A percentile compares a stretch with the other conserved stretches of the same genome.
Evolutionary conservation across 2,797 vertebrate genomes (phyloP).

Genomic region (Amphiprion clarkii): DNA sequence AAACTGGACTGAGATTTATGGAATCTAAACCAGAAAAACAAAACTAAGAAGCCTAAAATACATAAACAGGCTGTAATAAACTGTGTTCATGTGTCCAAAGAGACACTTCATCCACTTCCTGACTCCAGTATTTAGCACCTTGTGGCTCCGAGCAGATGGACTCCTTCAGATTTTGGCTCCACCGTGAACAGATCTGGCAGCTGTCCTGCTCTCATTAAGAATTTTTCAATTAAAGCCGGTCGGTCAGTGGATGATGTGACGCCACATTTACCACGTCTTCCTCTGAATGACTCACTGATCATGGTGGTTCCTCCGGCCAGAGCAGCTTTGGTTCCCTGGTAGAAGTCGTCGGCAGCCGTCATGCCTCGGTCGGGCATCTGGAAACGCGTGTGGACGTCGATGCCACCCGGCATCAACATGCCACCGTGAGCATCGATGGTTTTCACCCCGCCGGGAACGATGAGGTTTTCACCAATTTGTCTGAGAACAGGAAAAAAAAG

Average conservation of each 20-base stretch:
- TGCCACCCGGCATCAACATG: slow-evolving; percentile 96
- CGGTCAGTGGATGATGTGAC: slow-evolving; percentile 17
- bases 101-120: neutral
- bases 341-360: slow-evolving; percentile 95
- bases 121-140: slow-evolving; percentile 24
- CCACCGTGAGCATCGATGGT: slow-evolving; percentile 95
- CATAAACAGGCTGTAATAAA: neutral
- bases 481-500: slow-evolving; percentile 68
- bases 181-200: slow-evolving; percentile 35
- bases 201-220: slow-evolving; percentile 41
- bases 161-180: slow-evolving; percentile 35
- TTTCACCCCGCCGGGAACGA: slow-evolving; percentile 97
- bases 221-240: slow-evolving; percentile 48
- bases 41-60: neutral
- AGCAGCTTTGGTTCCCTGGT: slow-evolving; percentile 95
- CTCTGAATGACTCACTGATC: slow-evolving; percentile 90
- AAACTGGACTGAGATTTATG: neutral
- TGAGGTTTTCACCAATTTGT: slow-evolving; percentile 98
- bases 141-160: slow-evolving; percentile 47
- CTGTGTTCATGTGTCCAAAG: neutral
- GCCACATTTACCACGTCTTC: neutral
- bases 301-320: slow-evolving; percentile 96
- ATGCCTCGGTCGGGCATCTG: slow-evolving; percentile 98
- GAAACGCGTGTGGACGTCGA: slow-evolving; percentile 97
- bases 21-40: neutral